phyloP scores from a whole-genome alignment of 2,797 vertebrate genomes.

The Callimico goeldii region DNA sequence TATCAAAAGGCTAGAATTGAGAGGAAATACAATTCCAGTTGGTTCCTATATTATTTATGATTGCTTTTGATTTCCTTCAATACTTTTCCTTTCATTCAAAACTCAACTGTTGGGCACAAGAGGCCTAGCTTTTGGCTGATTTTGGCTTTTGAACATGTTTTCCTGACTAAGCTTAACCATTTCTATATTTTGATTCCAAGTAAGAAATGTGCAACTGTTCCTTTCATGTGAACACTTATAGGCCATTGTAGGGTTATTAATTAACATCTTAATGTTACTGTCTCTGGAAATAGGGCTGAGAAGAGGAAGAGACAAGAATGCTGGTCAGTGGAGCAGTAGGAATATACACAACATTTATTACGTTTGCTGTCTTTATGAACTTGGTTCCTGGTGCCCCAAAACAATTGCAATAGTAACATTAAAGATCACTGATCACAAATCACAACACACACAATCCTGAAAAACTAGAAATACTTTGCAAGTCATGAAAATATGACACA shows the following conservation, averaged over 20 bases:
- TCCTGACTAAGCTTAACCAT: not conserved
- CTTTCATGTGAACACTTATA: not conserved
- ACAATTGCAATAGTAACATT: not conserved
- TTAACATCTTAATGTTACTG: not conserved
- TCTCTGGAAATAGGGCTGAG: not conserved
- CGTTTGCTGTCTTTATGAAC: not conserved
- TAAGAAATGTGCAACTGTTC: not conserved
- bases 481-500: not conserved
- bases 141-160: not conserved
- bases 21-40: not conserved
- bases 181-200: not conserved
- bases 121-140: too few relatives aligned
- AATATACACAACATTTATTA: not conserved
- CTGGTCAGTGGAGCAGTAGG: not conserved
- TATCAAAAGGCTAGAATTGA: not conserved
- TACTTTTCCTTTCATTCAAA: not conserved
- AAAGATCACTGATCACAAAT: not conserved
- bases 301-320: not conserved
- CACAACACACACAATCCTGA: not conserved
- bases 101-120: too few relatives aligned
- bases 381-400: not conserved
- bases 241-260: not conserved
- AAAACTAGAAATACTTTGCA: not conserved
- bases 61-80: not conserved
- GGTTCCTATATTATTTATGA: not conserved